phyloP scores from a whole-genome alignment of 1,140 invertebrate genomes.

The Zaprionus capensis region DNA sequence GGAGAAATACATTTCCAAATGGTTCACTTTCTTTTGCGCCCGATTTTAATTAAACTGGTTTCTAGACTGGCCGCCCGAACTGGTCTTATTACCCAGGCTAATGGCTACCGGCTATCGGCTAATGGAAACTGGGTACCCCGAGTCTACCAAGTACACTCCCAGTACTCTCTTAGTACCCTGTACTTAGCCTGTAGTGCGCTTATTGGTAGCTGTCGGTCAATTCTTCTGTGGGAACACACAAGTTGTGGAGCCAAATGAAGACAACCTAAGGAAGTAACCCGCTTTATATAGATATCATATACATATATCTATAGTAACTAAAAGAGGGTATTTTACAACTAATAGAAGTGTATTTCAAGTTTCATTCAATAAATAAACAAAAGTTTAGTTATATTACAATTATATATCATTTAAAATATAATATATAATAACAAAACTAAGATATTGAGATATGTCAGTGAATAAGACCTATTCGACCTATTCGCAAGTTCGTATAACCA shows the following conservation, averaged over 20 bases:
- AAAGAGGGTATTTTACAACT: too few relatives aligned
- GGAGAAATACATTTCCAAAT: slow-evolving; percentile 64
- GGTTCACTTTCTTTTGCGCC: slow-evolving; percentile 77
- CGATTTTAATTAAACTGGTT: slow-evolving; percentile 76
- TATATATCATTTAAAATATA: not conserved
- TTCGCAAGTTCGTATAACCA: not conserved
- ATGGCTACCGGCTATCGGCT: slow-evolving; percentile 13
- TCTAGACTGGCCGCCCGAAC: slow-evolving; percentile 43
- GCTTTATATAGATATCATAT: too few relatives aligned
- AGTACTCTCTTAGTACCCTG: too few relatives aligned
- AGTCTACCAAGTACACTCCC: not conserved
- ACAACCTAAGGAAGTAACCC: too few relatives aligned
- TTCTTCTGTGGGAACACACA: not conserved
- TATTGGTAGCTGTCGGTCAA: not conserved
- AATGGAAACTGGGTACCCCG: slow-evolving; percentile 1
- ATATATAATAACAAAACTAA: not conserved
- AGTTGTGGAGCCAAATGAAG: not conserved
- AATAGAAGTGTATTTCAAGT: too few relatives aligned
- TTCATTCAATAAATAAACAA: too few relatives aligned
- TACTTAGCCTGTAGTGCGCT: not conserved
- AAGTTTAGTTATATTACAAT: not conserved
- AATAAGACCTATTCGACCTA: not conserved
- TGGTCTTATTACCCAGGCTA: slow-evolving; percentile 25
- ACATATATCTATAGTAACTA: too few relatives aligned
- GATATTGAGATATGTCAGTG: not conserved